These are phyloP conservation scores for Eidolon dupreanum DNA, from an alignment of 2,797 vertebrate genomes.

Conservation along the genomic window DNA sequence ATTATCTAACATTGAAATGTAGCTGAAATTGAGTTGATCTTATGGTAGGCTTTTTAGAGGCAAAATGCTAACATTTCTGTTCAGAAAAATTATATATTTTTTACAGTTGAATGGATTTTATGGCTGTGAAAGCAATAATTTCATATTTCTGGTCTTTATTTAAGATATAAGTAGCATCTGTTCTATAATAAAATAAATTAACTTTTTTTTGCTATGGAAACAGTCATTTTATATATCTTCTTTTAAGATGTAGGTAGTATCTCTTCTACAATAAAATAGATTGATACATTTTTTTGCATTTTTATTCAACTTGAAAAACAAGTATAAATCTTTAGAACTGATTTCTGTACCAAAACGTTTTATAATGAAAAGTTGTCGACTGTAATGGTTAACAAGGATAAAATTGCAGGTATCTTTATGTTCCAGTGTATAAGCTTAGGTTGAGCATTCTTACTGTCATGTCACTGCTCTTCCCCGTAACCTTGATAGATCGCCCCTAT, in stretches of 20 bases:
- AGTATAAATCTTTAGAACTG: constrained; percentile 20
- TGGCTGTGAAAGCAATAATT: constrained; percentile 28
- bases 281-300: constrained; percentile 18
- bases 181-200: constrained; percentile 28
- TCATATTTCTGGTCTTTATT: constrained; percentile 57
- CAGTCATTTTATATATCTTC: constrained; percentile 36
- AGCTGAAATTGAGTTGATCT: constrained; percentile 56
- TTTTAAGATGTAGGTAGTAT: constrained; percentile 43
- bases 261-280: constrained; percentile 37
- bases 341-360: constrained; percentile 44
- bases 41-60: background rate
- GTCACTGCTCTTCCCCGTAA: constrained; percentile 57
- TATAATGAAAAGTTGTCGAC: constrained; percentile 44
- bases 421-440: background rate
- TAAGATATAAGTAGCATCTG: constrained; percentile 19
- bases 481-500: constrained; percentile 74
- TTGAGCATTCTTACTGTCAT: constrained; percentile 24
- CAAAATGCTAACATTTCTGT: constrained; percentile 34
- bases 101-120: constrained; percentile 10
- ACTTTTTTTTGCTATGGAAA: constrained; percentile 6
- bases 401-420: constrained; percentile 14
- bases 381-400: background rate
- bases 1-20: background rate
- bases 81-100: background rate
- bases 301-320: constrained; percentile 60